phyloP scores from a whole-genome alignment of 2,888 invertebrate species.

The Noctua fimbriata region DNA sequence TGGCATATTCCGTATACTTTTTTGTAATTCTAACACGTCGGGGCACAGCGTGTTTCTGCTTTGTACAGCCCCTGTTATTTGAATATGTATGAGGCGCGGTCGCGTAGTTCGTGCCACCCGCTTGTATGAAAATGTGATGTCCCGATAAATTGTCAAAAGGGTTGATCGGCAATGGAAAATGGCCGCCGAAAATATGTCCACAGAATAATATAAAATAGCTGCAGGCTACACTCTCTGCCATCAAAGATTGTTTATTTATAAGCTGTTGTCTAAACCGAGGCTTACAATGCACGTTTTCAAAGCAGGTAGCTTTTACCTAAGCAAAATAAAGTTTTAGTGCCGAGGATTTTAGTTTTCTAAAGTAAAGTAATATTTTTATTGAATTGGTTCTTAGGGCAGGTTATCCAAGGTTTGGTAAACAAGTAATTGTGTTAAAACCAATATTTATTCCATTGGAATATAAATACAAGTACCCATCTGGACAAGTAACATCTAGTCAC shows the following conservation, averaged over 20 bases:
- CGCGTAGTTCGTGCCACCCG: conserved; percentile 82
- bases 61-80: conserved; percentile 85
- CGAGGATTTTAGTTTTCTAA: conserved; percentile 27
- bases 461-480: not conserved
- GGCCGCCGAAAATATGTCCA: conserved; percentile 81
- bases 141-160: conserved; percentile 90
- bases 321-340: conserved; percentile 29
- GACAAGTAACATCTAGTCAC: not conserved
- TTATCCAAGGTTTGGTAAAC: not conserved
- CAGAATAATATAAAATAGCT: conserved; percentile 78
- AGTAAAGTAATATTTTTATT: conserved; percentile 23
- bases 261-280: conserved; percentile 47
- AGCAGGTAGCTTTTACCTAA: conserved; percentile 45
- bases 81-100: conserved; percentile 88
- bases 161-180: conserved; percentile 87
- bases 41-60: conserved; percentile 84
- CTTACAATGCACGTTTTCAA: conserved; percentile 41
- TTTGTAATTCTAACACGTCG: conserved; percentile 88
- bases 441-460: not conserved
- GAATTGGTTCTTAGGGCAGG: not conserved
- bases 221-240: conserved; percentile 73
- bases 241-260: conserved; percentile 78
- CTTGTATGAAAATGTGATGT: conserved; percentile 89
- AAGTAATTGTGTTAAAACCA: not conserved
- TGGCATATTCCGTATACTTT: conserved; percentile 78